These are phyloP conservation scores for Camponotus vicinus DNA, from an alignment of 1,140 invertebrate species.

Conservation along the genomic window DNA sequence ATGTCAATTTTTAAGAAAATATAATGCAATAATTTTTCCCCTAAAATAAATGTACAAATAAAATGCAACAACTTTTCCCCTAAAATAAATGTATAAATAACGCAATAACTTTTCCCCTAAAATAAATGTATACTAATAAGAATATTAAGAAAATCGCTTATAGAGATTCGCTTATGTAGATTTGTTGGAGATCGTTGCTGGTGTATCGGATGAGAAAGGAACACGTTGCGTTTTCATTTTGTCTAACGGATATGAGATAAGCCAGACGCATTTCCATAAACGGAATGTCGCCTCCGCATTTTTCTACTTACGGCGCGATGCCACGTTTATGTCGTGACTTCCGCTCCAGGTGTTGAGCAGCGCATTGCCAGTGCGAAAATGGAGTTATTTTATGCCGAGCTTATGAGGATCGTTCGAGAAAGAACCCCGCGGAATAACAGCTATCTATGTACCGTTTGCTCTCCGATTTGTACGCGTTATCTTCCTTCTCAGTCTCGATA, in stretches of 20 bases:
- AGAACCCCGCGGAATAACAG: constrained; percentile 60
- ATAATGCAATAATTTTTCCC: background rate
- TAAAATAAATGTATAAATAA: background rate
- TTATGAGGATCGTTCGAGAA: constrained; percentile 69
- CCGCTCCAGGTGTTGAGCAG: constrained; percentile 71
- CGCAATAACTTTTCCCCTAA: background rate
- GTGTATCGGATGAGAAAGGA: constrained; percentile 18
- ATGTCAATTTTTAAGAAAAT: constrained; percentile 3
- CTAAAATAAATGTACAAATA: background rate
- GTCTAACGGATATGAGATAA: constrained; percentile 72
- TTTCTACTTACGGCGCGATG: constrained; percentile 60
- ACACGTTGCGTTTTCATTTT: constrained; percentile 69
- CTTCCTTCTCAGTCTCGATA: background rate
- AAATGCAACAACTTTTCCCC: background rate
- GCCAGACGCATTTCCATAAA: constrained; percentile 74
- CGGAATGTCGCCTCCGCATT: constrained; percentile 66
- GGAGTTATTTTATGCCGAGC: constrained; percentile 73
- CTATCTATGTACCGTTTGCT: constrained; percentile 60
- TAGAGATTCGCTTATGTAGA: background rate
- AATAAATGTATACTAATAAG: background rate
- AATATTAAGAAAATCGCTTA: background rate
- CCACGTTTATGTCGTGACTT: constrained; percentile 71
- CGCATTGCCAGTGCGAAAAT: constrained; percentile 71
- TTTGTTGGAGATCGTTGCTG: background rate
- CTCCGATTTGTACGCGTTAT: constrained; percentile 25